These are phyloP conservation scores for Apostichopus parvimensis DNA, from an alignment of 35 echinoderm and acorn worm species.

Conservation along the genomic window DNA sequence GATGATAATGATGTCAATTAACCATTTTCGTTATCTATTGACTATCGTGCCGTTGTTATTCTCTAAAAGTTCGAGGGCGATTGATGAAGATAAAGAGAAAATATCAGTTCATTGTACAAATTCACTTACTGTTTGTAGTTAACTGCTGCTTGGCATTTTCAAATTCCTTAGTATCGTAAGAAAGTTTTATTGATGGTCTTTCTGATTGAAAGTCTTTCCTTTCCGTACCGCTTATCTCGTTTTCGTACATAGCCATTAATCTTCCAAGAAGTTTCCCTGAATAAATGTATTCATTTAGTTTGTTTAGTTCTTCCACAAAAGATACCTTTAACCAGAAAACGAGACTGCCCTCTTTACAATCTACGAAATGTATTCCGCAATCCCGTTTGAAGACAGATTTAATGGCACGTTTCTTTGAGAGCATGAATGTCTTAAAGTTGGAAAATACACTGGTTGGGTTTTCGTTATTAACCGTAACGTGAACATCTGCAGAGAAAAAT, in stretches of 20 bases:
- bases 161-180: too few relatives aligned
- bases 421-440: too few relatives aligned
- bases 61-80: too few relatives aligned
- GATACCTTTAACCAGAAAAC: neutral
- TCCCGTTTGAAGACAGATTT: neutral
- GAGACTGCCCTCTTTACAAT: neutral
- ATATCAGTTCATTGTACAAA: too few relatives aligned
- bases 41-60: too few relatives aligned
- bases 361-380: neutral
- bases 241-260: neutral
- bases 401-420: neutral
- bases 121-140: too few relatives aligned
- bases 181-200: too few relatives aligned
- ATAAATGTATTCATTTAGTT: neutral
- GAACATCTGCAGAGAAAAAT: neutral
- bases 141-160: too few relatives aligned
- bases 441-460: neutral
- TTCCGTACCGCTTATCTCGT: neutral
- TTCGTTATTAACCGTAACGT: neutral
- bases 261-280: neutral
- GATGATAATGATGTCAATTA: too few relatives aligned
- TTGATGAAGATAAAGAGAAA: too few relatives aligned
- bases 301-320: neutral
- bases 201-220: neutral
- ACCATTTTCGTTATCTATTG: too few relatives aligned